Percentiles rank a stretch among this genome's conserved stretches.
These are phyloP conservation scores for Columba guinea DNA, from an alignment of 2,797 vertebrate genomes.

Conservation along the genomic window DNA sequence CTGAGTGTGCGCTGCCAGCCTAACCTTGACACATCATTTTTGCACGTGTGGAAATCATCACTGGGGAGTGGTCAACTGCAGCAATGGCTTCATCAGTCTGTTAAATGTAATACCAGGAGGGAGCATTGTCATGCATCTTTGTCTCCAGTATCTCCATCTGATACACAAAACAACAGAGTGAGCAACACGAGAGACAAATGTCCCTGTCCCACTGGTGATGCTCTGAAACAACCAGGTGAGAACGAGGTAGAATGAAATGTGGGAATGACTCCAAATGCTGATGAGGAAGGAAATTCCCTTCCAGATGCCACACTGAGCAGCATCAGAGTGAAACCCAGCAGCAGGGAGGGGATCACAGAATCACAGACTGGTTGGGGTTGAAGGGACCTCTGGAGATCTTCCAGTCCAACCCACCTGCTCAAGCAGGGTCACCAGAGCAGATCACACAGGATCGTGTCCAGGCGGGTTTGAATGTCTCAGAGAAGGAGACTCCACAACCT, in stretches of 20 bases:
- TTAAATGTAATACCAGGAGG: background rate
- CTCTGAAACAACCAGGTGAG: rapidly evolving
- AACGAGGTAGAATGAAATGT: rapidly evolving
- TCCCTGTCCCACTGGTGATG: background rate
- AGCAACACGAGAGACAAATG: background rate
- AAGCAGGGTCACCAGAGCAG: too few relatives aligned
- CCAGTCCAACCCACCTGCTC: too few relatives aligned
- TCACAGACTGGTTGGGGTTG: too few relatives aligned
- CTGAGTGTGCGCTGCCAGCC: background rate
- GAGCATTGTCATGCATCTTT: too few relatives aligned
- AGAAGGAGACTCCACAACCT: too few relatives aligned
- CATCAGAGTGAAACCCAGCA: background rate
- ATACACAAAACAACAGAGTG: background rate
- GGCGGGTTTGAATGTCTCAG: too few relatives aligned
- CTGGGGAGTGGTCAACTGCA: too few relatives aligned
- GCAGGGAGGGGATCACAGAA: too few relatives aligned
- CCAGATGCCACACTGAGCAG: rapidly evolving
- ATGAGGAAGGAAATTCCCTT: background rate
- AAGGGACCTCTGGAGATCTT: too few relatives aligned
- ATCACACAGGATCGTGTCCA: too few relatives aligned
- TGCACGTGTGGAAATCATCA: background rate
- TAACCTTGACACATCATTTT: rapidly evolving
- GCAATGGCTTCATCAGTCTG: background rate
- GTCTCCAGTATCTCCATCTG: background rate
- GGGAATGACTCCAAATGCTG: rapidly evolving